Conservation (phyloP, 2,113 vertebrate genomes). For the Protobothrops mucrosquamatus region DNA sequence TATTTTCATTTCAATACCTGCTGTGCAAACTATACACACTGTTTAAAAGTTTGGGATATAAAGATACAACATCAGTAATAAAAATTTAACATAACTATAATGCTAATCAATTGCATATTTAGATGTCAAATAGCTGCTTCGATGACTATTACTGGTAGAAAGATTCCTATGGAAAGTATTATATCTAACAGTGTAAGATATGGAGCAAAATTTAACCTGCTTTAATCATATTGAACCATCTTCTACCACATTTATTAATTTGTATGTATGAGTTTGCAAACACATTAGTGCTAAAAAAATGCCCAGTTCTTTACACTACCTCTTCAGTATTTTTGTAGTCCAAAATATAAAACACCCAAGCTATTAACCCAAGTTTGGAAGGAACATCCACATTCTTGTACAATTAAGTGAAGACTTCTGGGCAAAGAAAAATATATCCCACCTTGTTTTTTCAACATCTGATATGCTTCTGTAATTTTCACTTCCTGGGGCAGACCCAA, state of each 20-base stretch:
- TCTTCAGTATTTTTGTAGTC: not conserved
- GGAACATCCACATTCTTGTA: not conserved
- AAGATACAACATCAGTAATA: not conserved
- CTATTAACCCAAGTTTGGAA: not conserved
- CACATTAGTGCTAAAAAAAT: not conserved
- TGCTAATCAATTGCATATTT: not conserved
- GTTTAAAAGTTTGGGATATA: not conserved
- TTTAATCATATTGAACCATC: not conserved
- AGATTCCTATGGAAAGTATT: not conserved
- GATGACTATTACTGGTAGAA: not conserved
- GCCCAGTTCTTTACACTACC: not conserved
- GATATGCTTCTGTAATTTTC: constrained; percentile 94
- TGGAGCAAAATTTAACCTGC: not conserved
- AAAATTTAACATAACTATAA: not conserved
- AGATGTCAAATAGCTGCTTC: not conserved
- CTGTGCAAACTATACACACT: not conserved
- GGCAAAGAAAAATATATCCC: not conserved
- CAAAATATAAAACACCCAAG: not conserved
- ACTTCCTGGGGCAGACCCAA: constrained; percentile 84
- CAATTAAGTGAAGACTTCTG: not conserved
- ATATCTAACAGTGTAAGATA: not conserved
- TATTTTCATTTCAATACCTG: not conserved
- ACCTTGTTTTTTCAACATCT: constrained; percentile 99
- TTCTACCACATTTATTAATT: not conserved
- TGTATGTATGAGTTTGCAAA: not conserved